Evolutionary conservation across 2,888 invertebrate species (phyloP), one percentile per base, ranked within the genome.

Genomic region (Xestoiulus laeticollis): DNA sequence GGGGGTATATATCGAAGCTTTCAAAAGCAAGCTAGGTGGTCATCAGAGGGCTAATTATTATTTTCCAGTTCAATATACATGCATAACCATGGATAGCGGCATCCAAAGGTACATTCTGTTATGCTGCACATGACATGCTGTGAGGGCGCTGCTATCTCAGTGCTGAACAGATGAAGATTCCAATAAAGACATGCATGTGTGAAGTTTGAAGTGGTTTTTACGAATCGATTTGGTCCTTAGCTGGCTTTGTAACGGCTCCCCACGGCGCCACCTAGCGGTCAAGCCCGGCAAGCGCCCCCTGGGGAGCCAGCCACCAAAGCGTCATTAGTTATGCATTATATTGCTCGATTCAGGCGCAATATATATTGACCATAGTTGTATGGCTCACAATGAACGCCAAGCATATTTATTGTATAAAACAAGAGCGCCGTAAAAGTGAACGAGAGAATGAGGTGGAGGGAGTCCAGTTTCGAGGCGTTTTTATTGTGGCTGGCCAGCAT

Each of bases 401-500:
- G 78, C 78, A 78, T 78, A 78, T 78, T 78, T 78, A 78, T 78
- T 78, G 78, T 78, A 78, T 78, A 78, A 30, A 78, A 78, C 78
- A 78, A 78, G 78, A 78, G 30, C 78, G 78, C 68, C 68, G 26
- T 78, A 78, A 78, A 78, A 68, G 68, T 26, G 26, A 26, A 10
- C 26, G 68, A 68, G 26, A 68, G 68, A 68, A 78, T 32, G 78
- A 78, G 78, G 78, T 26, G 78, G 30, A 14, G 78, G 30, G 48
- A 26, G 30, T 32, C 78, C 30, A 78, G 30, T 78, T 30, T 30
- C 30, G 16, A 14, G 78, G 78, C 78, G 78, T 78, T 78, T 78
- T 78, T 78, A 78, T 78, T 78, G 78, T 78, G 78, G 78, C 30
- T 78, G 78, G 78, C 78, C 78, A 85, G 44, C 85, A 44, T 85